Percentiles rank a stretch among this genome's conserved stretches.
Evolutionary conservation across 2,113 vertebrate genomes (phyloP).

Genomic region (Nymphicus hollandicus): DNA sequence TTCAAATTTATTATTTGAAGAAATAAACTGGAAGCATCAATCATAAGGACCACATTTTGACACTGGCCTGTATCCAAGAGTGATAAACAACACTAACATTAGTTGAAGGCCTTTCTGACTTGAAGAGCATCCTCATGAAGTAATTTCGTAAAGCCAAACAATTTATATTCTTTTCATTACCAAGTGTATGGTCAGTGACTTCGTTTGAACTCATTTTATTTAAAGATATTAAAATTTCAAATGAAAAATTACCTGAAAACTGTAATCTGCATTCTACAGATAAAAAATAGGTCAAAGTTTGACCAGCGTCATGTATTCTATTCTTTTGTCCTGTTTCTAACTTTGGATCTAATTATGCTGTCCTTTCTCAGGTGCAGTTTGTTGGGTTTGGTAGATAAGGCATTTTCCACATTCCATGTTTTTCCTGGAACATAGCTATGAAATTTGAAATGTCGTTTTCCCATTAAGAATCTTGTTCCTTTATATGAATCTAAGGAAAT

Average conservation of each 20-base stretch:
- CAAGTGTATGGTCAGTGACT: neutral
- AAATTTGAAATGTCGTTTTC: neutral
- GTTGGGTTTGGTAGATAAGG: neutral
- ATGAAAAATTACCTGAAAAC: neutral
- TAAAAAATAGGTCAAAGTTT: neutral
- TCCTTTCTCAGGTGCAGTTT: neutral
- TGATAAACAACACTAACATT: neutral
- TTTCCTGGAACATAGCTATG: neutral
- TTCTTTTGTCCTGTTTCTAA: neutral
- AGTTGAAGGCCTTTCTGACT: neutral
- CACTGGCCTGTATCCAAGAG: neutral
- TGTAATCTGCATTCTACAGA: neutral
- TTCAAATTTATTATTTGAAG: neutral
- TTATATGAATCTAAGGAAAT: neutral
- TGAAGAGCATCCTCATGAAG: neutral
- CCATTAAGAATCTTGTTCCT: neutral
- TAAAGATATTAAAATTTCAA: neutral
- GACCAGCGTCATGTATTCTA: neutral
- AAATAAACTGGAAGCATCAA: neutral
- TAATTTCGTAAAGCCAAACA: neutral
- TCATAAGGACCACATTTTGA: neutral
- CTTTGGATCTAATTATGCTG: neutral
- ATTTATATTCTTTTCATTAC: neutral
- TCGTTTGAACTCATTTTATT: neutral
- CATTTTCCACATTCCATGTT: neutral